Conservation (phyloP, 35 echinoderm and acorn worm species). For the Eucidaris tribuloides region DNA sequence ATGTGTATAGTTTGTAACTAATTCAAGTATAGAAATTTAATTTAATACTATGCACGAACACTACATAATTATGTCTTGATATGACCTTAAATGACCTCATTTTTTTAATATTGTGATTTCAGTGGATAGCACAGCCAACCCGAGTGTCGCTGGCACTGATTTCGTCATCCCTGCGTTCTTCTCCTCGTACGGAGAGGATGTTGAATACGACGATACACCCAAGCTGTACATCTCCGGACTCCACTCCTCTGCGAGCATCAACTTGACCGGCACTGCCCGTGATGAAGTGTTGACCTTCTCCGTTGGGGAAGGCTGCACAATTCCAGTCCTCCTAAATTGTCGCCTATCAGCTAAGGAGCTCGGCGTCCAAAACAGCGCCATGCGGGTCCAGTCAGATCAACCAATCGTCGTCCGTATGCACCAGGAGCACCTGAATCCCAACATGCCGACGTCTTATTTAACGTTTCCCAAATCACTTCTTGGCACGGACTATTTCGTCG, state of each 20-base stretch:
- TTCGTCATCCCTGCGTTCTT: constrained; percentile 15
- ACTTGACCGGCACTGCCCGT: neutral
- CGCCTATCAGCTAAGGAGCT: neutral
- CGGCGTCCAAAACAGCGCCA: neutral
- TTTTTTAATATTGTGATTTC: too few relatives aligned
- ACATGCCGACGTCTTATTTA: constrained; percentile 2
- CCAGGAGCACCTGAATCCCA: constrained; percentile 5
- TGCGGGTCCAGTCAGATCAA: neutral
- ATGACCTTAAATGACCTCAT: too few relatives aligned
- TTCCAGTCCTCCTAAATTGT: constrained; percentile 9
- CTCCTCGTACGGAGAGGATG: neutral
- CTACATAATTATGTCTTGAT: too few relatives aligned
- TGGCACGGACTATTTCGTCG: neutral
- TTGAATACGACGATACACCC: constrained; percentile 1
- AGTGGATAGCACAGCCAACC: too few relatives aligned
- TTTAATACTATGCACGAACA: too few relatives aligned
- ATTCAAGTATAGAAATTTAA: too few relatives aligned
- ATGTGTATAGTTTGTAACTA: too few relatives aligned
- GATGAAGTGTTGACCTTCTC: neutral
- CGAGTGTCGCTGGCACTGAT: neutral
- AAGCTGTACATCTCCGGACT: constrained; percentile 1
- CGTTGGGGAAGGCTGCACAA: constrained; percentile 14
- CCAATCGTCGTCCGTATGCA: constrained; percentile 16
- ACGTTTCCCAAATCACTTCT: neutral
- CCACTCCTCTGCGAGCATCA: constrained; percentile 2